Conservation (phyloP, 2,888 invertebrate genomes). For the Graphium colonna region DNA sequence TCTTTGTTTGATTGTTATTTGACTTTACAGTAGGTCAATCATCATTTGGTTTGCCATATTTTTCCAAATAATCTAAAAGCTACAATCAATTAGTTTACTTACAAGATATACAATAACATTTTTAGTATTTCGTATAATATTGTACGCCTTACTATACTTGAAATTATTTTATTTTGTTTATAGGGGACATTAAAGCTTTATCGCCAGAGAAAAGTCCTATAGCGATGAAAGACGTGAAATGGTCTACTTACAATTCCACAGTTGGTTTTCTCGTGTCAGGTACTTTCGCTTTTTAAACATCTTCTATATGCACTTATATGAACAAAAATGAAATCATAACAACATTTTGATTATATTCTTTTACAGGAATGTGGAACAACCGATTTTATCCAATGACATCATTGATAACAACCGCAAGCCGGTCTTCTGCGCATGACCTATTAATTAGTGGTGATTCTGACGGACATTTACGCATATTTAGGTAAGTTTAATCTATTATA, state of each 20-base stretch:
- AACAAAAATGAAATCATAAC: neutral
- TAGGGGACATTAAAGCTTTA: conserved; percentile 94
- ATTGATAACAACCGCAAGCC: conserved; percentile 89
- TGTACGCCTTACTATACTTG: no score
- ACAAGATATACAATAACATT: no score
- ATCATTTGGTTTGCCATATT: no score
- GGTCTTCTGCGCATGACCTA: conserved; percentile 91
- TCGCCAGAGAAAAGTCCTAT: conserved; percentile 93
- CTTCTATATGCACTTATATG: neutral
- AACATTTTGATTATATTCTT: conserved; percentile 17
- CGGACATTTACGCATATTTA: conserved; percentile 91
- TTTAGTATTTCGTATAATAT: no score
- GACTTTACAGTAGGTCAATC: no score
- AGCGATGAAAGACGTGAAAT: conserved; percentile 94
- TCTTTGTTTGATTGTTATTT: no score
- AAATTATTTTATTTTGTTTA: no score
- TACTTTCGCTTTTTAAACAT: conserved; percentile 40
- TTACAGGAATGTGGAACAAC: conserved; percentile 93
- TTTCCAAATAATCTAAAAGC: no score
- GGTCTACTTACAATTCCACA: conserved; percentile 92
- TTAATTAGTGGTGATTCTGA: conserved; percentile 93
- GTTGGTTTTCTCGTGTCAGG: conserved; percentile 93
- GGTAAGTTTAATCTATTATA: conserved; percentile 58
- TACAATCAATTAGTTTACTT: no score
- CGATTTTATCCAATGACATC: conserved; percentile 92